Percentiles rank a stretch among this genome's conserved stretches.
Conservation (phyloP, 1,140 invertebrate genomes). For the Adelges cooleyi region DNA sequence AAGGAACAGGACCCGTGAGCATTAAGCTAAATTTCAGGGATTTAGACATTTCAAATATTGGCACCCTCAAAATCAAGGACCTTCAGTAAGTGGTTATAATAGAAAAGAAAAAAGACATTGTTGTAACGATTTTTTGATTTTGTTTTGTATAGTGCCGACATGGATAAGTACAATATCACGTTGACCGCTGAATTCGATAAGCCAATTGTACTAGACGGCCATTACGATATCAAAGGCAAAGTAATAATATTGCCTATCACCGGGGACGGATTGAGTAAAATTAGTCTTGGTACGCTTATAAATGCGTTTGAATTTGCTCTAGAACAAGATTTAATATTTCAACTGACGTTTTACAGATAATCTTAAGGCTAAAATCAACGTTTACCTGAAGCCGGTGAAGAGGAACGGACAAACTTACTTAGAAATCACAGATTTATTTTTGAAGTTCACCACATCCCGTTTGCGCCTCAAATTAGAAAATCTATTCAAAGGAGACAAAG, state of each 20-base stretch:
- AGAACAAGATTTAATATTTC: no score
- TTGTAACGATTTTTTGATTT: not conserved
- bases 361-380: constrained; percentile 29
- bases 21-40: constrained; percentile 39
- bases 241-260: constrained; percentile 35
- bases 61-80: constrained; percentile 31
- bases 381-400: constrained; percentile 25
- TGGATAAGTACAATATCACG: constrained; percentile 29
- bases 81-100: constrained; percentile 32
- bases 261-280: constrained; percentile 33
- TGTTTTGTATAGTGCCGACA: constrained; percentile 25
- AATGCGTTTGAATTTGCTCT: no score
- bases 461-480: constrained; percentile 32
- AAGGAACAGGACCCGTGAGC: constrained; percentile 35
- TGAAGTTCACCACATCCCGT: constrained; percentile 30
- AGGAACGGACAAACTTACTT: constrained; percentile 29
- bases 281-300: constrained; percentile 33
- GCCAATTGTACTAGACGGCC: constrained; percentile 30
- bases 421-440: constrained; percentile 29
- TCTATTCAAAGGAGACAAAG: constrained; percentile 35
- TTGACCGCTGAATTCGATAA: constrained; percentile 9
- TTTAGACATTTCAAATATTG: constrained; percentile 34
- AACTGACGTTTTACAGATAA: constrained; percentile 32
- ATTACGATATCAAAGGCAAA: constrained; percentile 35
- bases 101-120: no score